Base-by-base conservation (phyloP, 2,113 vertebrate species). In the Chionodraco myersi region DNA sequence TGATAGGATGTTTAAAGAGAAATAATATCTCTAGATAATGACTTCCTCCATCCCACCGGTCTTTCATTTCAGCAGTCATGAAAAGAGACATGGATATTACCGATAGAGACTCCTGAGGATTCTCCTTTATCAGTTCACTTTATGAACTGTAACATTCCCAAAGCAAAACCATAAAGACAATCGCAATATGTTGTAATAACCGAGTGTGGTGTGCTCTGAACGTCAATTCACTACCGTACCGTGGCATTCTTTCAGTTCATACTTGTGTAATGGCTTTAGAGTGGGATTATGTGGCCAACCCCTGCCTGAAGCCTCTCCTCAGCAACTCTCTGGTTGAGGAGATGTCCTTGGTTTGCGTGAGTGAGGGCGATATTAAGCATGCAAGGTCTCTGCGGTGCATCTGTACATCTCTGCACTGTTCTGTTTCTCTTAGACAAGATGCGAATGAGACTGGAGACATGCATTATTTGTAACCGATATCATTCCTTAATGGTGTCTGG, bases 391-490 rank as follows among this genome's bases (percentile, higher is more conserved):
- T 53, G 72, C 49, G 69, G 85, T 77, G 73, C 84, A 86, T 90
- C 79, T 79, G 61, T 79, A 81, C 78, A 78, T 84, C 80, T 79
- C 81, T 11, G 61, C 36, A 8, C 79, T 71, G 74, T 83, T 73
- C 86, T 16, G 75, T 75, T 86, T 63, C 87, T 78, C 82, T 70
- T 79, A 77, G 86, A 92, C 88, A 60, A 91, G 87, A 94, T 68
- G 90, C 88, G 84, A 86, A 86, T 59, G 82, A 93, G 88, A 80
- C 86, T 63, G 77, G 86, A 86, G 91, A 91, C 94, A 95, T 95
- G 93, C 93, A 95, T 95, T 95, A 95, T 95, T 94, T 92, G 93
- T 90, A 95, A 94, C 88, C 74, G 89, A 94, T 93, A 94, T 90
- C 88, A 77, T 88, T 89, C 89, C 91, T 87, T 94, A 94, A 94